Evolutionary conservation across 2,797 vertebrate species (phyloP), one percentile per base, ranked within the genome.

Genomic region (Tolypeutes matacus): DNA sequence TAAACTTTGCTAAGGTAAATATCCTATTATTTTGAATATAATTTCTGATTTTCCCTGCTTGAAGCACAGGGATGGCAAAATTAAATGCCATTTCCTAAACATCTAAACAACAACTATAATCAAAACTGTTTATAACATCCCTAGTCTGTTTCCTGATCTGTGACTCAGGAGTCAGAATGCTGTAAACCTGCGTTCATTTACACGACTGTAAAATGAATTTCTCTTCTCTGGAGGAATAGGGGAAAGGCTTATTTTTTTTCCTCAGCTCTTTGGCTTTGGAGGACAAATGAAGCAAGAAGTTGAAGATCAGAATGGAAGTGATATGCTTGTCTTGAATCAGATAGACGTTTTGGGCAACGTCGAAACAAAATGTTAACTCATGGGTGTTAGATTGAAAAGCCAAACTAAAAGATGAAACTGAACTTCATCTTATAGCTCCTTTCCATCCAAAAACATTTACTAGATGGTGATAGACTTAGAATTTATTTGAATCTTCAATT

Each of bases 51-150:
- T 95, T 73, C 94, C 73, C 27, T 93, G 75, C 94, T 93, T 39
- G 93, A 97, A 95, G 69, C 64, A 94, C 86, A 69, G 93, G 90
- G 96, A 60, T 76, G 80, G 96, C 93, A 98, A 97, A 97, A 89
- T 93, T 72, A 94, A 96, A 88, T 84, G 42, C n/a, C n/a, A 64
- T 83, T 96, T 93, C 29, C 58, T 76, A 86, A 93, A 86, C 70
- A 84, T 72, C 73, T 78, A 93, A 95, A 88, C 64, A 94, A 56
- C 73, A 49, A 49, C 25, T 34, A 58, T 80, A n/a, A 72, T 93
- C 60, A 27, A 34, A 91, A 95, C 36, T 80, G 75, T 70, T 95
- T 77, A 70, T 53, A 93, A 84, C 36, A 56, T n/a, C 23, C 25
- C 86, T 91, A 29, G 65, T 58, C 34, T 91, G 15, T 65, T 92